phyloP scores from a whole-genome alignment of 2,888 invertebrate species.

The Oscheius sp. region DNA sequence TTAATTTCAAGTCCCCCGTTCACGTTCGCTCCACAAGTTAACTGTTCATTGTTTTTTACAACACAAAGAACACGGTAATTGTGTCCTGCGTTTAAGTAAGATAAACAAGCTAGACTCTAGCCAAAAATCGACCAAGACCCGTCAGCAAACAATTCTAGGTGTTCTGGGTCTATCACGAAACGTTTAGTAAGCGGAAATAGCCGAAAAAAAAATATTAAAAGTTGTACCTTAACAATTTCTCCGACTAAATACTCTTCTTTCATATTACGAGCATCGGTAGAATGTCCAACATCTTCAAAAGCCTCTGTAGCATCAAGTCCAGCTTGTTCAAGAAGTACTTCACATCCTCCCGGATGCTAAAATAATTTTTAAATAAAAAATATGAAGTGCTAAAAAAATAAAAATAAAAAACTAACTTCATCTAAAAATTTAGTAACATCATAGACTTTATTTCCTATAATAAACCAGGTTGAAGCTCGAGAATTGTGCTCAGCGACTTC shows the following conservation, averaged over 20 bases:
- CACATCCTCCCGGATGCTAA: conserved; percentile 70
- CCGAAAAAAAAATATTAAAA: background rate
- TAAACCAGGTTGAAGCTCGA: conserved; percentile 64
- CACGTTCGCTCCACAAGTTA: too few relatives aligned
- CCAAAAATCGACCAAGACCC: too few relatives aligned
- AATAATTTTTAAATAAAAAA: conserved; percentile 1
- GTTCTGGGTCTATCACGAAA: too few relatives aligned
- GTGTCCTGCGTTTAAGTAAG: too few relatives aligned
- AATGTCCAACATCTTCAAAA: conserved; percentile 70
- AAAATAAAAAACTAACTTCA: conserved; percentile 49
- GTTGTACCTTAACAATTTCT: conserved; percentile 53
- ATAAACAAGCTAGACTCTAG: background rate
- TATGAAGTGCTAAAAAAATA: background rate
- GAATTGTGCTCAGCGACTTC: conserved; percentile 67
- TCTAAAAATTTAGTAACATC: conserved; percentile 70
- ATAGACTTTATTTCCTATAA: conserved; percentile 68
- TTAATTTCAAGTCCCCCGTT: too few relatives aligned
- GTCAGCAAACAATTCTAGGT: too few relatives aligned
- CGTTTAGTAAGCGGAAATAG: too few relatives aligned
- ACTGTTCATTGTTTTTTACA: too few relatives aligned
- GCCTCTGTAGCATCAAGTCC: conserved; percentile 69
- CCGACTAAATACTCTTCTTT: conserved; percentile 66
- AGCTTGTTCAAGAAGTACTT: conserved; percentile 69
- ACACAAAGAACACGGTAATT: too few relatives aligned
- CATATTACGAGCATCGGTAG: conserved; percentile 69